phyloP scores from a whole-genome alignment of 2,113 vertebrate species.

The Panthera leo region DNA sequence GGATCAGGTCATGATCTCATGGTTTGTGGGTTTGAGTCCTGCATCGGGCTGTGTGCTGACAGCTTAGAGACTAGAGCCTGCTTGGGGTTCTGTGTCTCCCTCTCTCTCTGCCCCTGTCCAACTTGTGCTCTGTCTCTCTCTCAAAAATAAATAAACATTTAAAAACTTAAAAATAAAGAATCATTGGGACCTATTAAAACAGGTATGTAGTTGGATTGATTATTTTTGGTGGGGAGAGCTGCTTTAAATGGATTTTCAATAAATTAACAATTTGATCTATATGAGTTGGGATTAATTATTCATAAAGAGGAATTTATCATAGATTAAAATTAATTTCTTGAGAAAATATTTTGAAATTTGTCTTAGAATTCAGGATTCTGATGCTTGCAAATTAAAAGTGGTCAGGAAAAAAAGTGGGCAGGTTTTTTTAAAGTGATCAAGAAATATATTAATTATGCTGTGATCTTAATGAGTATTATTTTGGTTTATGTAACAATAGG shows the following conservation, averaged over 20 bases:
- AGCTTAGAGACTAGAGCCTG: too few species aligned
- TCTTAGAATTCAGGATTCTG: not conserved
- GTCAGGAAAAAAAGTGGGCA: not conserved
- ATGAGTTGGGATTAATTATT: not conserved
- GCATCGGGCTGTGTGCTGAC: too few species aligned
- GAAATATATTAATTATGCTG: not conserved
- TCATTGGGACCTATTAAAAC: not conserved
- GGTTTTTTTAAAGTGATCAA: not conserved
- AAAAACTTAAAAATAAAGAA: not conserved
- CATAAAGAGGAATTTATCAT: not conserved
- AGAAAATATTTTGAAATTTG: constrained; percentile 18
- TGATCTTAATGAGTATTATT: not conserved
- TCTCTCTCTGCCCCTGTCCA: too few species aligned
- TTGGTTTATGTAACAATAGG: not conserved
- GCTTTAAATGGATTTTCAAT: not conserved
- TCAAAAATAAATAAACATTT: too few species aligned
- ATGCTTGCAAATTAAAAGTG: not conserved
- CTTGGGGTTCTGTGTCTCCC: too few species aligned
- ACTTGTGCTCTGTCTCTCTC: too few species aligned
- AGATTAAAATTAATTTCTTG: not conserved
- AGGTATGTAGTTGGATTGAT: not conserved
- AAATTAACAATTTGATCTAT: not conserved
- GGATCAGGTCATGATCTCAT: too few species aligned
- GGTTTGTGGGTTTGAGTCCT: too few species aligned
- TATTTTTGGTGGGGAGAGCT: not conserved